phyloP scores from a whole-genome alignment of 2,113 vertebrate species.

The Morone chrysops region DNA sequence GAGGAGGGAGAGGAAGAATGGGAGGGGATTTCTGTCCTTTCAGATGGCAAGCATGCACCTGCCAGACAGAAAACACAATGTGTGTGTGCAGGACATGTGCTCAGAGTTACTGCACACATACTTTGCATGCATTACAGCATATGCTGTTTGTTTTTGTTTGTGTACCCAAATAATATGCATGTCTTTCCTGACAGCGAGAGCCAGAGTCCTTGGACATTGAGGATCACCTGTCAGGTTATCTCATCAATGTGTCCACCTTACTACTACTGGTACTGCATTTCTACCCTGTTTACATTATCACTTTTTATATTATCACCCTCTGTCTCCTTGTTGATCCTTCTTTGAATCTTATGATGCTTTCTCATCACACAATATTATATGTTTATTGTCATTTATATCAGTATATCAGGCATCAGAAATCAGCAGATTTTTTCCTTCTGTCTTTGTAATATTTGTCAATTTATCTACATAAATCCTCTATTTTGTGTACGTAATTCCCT shows the following conservation, averaged over 20 bases:
- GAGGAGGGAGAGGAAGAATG: slow-evolving; percentile 62
- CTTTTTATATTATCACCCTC: neutral
- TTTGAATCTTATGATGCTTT: neutral
- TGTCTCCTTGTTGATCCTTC: neutral
- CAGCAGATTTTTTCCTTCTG: neutral
- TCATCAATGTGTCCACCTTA: slow-evolving; percentile 92
- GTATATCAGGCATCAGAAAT: neutral
- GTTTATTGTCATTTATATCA: neutral
- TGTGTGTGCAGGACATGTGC: slow-evolving; percentile 38
- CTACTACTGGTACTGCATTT: slow-evolving; percentile 90
- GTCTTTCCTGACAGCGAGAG: slow-evolving; percentile 77
- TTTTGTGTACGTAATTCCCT: neutral
- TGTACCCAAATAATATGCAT: neutral
- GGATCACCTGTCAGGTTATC: slow-evolving; percentile 92
- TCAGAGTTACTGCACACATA: slow-evolving; percentile 19
- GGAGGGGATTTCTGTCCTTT: slow-evolving; percentile 70
- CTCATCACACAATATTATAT: neutral
- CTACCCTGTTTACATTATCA: neutral
- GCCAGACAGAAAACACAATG: slow-evolving; percentile 47
- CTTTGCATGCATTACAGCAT: neutral
- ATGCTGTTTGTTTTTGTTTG: neutral
- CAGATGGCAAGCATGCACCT: slow-evolving; percentile 55
- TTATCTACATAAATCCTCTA: neutral
- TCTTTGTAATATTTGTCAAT: neutral
- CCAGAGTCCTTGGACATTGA: slow-evolving; percentile 91